Evolutionary conservation across 2,888 invertebrate genomes (phyloP).

Genomic region (Pecten maximus): DNA sequence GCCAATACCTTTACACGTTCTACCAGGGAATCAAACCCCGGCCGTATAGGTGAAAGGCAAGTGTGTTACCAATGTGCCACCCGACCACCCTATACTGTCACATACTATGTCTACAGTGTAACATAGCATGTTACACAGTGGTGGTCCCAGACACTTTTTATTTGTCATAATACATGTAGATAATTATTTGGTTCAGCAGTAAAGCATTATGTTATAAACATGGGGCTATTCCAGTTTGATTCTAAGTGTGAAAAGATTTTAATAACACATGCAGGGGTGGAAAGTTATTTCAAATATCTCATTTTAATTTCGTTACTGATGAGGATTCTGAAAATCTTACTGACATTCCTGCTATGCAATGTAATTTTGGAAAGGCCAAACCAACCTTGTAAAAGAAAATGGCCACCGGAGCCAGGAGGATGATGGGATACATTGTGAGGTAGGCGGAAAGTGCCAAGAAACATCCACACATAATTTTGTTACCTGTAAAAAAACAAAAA

Average conservation of each 20-base stretch:
- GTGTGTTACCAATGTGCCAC: no score
- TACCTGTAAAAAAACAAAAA: slow-evolving; percentile 63
- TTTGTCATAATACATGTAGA: no score
- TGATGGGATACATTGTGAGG: slow-evolving; percentile 89
- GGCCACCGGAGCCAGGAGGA: slow-evolving; percentile 91
- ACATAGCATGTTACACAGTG: no score
- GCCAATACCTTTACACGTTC: no score
- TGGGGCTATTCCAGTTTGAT: neutral
- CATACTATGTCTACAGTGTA: no score
- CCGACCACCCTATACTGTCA: no score
- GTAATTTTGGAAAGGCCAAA: neutral
- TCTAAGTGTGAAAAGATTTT: neutral
- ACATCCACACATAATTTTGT: slow-evolving; percentile 84
- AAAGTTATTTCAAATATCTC: neutral
- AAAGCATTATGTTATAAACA: no score
- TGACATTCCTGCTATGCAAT: neutral
- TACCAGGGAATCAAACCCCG: no score
- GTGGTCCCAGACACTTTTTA: no score
- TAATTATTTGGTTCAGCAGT: no score
- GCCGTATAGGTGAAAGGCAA: no score
- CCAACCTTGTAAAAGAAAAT: slow-evolving; percentile 85
- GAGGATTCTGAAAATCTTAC: neutral
- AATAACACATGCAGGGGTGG: neutral
- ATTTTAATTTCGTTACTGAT: neutral
- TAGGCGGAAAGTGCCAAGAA: slow-evolving; percentile 91